phyloP scores from a whole-genome alignment of 2,113 vertebrate genomes.

The Sceloporus undulatus region DNA sequence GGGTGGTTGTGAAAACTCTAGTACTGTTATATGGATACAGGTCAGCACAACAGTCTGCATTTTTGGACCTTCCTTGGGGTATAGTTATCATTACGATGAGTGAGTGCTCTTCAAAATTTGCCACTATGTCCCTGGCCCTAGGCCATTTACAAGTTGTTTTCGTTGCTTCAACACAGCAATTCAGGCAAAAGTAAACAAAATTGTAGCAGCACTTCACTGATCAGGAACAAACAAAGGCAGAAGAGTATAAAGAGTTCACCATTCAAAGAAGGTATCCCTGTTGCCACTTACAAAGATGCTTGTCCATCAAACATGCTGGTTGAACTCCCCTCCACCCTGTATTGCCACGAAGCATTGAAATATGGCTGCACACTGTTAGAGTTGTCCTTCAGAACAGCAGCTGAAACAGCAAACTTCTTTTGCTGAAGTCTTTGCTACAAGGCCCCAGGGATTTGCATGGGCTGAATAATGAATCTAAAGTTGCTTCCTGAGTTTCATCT shows the following conservation, averaged over 20 bases:
- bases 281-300: neutral
- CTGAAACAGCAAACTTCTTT: conserved; percentile 17
- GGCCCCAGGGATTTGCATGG: conserved; percentile 21
- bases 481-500: conserved; percentile 18
- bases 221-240: neutral
- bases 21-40: too few relatives aligned
- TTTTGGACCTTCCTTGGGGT: too few relatives aligned
- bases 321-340: neutral
- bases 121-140: too few relatives aligned
- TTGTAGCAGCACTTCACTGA: neutral
- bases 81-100: too few relatives aligned
- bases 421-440: conserved; percentile 32
- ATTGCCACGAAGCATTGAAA: conserved; percentile 34
- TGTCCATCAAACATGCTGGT: neutral
- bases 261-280: neutral
- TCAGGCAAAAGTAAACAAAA: conserved; percentile 7
- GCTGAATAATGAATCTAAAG: conserved; percentile 42
- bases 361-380: conserved; percentile 18
- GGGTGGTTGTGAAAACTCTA: too few relatives aligned
- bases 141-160: conserved; percentile 8
- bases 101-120: too few relatives aligned
- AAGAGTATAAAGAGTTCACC: neutral
- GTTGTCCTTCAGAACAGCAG: conserved; percentile 6
- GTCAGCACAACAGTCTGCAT: too few relatives aligned
- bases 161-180: neutral